Conservation (phyloP, 2,797 vertebrate species). For the Hemitrygon akajei region DNA sequence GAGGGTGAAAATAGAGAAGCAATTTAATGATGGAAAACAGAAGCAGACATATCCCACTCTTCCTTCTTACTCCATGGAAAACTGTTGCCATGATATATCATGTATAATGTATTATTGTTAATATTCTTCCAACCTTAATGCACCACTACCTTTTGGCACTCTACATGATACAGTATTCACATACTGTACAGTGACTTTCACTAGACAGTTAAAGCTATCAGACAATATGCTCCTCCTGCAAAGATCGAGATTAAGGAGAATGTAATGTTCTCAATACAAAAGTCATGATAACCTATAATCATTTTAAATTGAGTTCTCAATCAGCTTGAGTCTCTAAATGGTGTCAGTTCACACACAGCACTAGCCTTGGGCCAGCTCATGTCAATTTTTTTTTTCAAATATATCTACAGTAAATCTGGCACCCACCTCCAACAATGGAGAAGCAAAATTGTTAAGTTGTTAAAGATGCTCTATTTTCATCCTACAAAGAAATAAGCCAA, state of each 20-base stretch:
- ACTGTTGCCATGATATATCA: not conserved
- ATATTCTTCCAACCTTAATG: not conserved
- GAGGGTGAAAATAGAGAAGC: not conserved
- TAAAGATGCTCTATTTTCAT: not conserved
- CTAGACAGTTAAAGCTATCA: not conserved
- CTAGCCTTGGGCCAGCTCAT: not conserved
- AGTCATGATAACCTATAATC: not conserved
- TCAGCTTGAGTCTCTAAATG: not conserved
- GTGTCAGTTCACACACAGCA: not conserved
- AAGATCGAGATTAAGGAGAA: not conserved
- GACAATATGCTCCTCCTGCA: not conserved
- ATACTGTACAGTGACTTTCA: not conserved
- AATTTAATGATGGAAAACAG: not conserved
- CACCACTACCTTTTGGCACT: not conserved
- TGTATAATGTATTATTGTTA: not conserved
- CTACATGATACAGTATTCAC: not conserved
- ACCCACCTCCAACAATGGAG: not conserved
- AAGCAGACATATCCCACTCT: not conserved
- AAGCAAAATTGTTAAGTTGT: not conserved
- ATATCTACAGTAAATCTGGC: not conserved
- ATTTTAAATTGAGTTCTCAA: not conserved
- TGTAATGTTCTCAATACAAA: not conserved
- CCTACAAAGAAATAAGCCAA: not conserved
- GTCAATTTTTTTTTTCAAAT: not conserved
- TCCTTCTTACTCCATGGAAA: not conserved